Evolutionary conservation across 1,140 invertebrate genomes (phyloP).

Genomic region (Trichomalopsis sarcophagae): DNA sequence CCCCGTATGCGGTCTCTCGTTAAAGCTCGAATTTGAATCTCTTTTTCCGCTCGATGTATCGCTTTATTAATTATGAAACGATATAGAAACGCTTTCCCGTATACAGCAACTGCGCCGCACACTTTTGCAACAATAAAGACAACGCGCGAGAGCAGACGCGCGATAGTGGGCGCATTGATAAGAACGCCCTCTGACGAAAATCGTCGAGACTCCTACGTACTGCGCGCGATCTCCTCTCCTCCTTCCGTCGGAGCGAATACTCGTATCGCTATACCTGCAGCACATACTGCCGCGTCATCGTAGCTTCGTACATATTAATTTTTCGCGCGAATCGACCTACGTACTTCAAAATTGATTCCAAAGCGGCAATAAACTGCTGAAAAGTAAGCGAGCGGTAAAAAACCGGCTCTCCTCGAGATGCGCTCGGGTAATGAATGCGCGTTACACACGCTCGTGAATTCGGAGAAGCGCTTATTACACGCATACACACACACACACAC

Average conservation of each 20-base stretch:
- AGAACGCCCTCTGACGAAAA: constrained; percentile 7
- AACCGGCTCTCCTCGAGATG: background rate
- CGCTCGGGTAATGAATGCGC: constrained; percentile 59
- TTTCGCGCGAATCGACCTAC: too few species aligned
- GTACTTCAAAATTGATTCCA: too few species aligned
- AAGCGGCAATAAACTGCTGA: too few species aligned
- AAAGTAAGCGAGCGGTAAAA: background rate
- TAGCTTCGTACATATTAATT: too few species aligned
- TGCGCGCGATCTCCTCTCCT: background rate
- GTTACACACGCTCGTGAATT: constrained; percentile 65
- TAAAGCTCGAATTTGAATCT: too few species aligned
- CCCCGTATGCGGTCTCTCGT: too few species aligned
- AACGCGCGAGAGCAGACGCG: background rate
- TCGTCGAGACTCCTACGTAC: background rate
- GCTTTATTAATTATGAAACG: too few species aligned
- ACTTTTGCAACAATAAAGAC: background rate
- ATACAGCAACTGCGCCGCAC: background rate
- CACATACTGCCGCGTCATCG: too few species aligned
- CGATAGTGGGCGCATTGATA: background rate
- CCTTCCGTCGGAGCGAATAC: background rate
- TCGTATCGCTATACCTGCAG: too few species aligned
- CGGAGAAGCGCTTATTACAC: constrained; percentile 62
- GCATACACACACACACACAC: background rate
- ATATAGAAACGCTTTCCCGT: too few species aligned
- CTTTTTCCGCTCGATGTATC: too few species aligned